Evolutionary conservation across 2,888 invertebrate species (phyloP).

Genomic region (Falcaria lacertinaria): DNA sequence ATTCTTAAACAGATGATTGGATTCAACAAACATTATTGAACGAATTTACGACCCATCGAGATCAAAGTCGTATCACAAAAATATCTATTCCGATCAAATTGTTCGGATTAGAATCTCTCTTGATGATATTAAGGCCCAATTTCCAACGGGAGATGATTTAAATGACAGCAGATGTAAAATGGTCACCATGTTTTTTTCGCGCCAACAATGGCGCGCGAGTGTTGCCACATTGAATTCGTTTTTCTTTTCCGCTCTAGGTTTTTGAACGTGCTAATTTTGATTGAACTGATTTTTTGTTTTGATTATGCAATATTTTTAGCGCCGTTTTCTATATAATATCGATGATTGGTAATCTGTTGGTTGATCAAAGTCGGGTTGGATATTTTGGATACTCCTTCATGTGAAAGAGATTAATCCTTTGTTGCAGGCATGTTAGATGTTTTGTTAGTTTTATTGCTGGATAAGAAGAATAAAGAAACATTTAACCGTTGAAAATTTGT

Average conservation of each 20-base stretch:
- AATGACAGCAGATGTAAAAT: constrained; percentile 40
- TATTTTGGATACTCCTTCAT: constrained; percentile 22
- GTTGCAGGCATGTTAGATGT: constrained; percentile 31
- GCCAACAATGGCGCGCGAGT: constrained; percentile 47
- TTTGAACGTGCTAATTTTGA: constrained; percentile 49
- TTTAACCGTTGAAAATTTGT: constrained; percentile 19
- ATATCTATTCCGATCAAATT: constrained; percentile 42
- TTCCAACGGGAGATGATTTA: constrained; percentile 38
- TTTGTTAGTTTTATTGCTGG: constrained; percentile 27
- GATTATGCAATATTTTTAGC: constrained; percentile 33
- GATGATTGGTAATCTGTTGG: constrained; percentile 35
- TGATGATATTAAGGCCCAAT: constrained; percentile 38
- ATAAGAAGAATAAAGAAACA: constrained; percentile 13
- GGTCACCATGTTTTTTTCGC: constrained; percentile 52
- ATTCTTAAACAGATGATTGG: constrained; percentile 63
- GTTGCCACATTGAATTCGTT: constrained; percentile 50
- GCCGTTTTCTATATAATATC: constrained; percentile 26
- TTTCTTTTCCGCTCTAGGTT: constrained; percentile 42
- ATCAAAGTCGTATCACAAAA: constrained; percentile 62
- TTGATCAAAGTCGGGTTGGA: constrained; percentile 44
- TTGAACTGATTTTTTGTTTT: constrained; percentile 46
- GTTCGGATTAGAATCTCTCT: constrained; percentile 29
- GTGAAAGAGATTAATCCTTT: constrained; percentile 39
- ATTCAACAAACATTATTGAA: constrained; percentile 67
- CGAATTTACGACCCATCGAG: constrained; percentile 63